Conservation (phyloP, 2,797 vertebrate genomes). For the Muscicapa comitata region DNA sequence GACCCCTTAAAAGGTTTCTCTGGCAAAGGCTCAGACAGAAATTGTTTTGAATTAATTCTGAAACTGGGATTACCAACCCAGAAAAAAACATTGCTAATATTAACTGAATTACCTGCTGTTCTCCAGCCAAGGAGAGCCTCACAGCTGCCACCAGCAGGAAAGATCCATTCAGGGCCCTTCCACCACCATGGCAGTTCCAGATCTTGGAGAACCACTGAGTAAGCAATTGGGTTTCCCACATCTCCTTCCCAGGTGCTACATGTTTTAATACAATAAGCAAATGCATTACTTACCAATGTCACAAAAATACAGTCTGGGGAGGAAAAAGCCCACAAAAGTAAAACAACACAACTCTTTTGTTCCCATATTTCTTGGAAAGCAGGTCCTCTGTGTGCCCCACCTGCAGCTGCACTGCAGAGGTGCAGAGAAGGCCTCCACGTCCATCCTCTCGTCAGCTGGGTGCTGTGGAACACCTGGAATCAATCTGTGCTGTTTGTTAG, state of each 20-base stretch:
- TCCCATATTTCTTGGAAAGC: neutral
- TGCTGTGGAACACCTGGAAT: neutral
- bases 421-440: neutral
- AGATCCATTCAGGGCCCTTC: neutral
- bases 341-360: neutral
- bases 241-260: neutral
- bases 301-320: neutral
- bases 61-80: neutral
- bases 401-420: neutral
- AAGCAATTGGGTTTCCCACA: neutral
- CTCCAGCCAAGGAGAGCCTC: neutral
- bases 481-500: neutral
- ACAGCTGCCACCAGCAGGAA: neutral
- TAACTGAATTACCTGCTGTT: neutral
- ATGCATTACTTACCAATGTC: neutral
- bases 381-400: neutral
- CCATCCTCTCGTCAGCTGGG: neutral
- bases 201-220: neutral
- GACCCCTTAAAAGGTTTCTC: neutral
- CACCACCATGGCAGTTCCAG: neutral
- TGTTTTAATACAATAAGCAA: accelerated
- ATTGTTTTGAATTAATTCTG: neutral
- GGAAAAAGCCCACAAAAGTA: neutral
- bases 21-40: neutral
- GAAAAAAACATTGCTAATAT: neutral